Conservation (phyloP, 2,113 vertebrate genomes). For the Hyla sarda region DNA sequence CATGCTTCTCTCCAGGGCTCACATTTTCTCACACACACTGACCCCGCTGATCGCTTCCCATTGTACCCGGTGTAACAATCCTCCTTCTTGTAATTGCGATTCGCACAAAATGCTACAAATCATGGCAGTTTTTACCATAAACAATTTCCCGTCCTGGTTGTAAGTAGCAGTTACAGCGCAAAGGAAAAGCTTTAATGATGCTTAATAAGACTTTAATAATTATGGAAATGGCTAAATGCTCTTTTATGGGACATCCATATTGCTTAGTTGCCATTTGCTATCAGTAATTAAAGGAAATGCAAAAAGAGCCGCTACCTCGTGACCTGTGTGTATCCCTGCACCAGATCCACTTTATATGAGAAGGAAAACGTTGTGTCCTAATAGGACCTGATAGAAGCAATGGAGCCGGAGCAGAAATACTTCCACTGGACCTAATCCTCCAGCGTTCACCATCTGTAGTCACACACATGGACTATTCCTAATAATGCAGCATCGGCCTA, state of each 20-base stretch:
- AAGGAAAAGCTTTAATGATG: conserved; percentile 35
- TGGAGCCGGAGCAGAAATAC: background rate
- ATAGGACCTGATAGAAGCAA: background rate
- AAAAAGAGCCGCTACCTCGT: background rate
- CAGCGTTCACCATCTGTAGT: background rate
- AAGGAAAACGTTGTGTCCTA: background rate
- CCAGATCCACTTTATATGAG: background rate
- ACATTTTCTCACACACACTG: conserved; percentile 16
- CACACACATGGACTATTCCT: background rate
- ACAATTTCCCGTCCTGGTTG: conserved; percentile 11
- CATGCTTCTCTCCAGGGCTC: background rate
- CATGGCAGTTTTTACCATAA: conserved; percentile 10
- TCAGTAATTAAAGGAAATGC: conserved; percentile 24
- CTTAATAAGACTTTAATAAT: conserved; percentile 42
- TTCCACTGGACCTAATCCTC: background rate
- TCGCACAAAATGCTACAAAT: conserved; percentile 11
- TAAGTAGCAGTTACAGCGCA: conserved; percentile 32
- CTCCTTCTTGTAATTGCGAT: background rate
- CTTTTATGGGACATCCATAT: conserved; percentile 33
- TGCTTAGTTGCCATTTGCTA: conserved; percentile 19
- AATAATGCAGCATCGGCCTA: background rate
- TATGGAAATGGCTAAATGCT: conserved; percentile 36
- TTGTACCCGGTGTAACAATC: background rate
- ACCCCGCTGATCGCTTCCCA: background rate
- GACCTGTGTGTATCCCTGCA: background rate